Percentiles rank a stretch among this genome's conserved stretches.
Conservation (phyloP, 2,113 vertebrate genomes). For the Seriola rivoliana region DNA sequence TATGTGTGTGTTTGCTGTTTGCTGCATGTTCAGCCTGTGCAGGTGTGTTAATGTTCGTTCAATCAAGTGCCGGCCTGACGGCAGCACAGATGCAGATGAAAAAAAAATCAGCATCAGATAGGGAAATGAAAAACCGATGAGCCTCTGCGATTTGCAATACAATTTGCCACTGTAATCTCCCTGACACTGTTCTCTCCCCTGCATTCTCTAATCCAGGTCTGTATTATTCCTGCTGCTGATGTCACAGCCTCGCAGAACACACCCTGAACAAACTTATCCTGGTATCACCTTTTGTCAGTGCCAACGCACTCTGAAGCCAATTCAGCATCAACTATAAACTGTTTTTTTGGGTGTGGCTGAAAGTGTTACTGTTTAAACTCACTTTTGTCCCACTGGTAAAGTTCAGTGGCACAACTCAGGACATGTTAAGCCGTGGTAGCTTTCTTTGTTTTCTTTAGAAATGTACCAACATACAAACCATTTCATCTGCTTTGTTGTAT, state of each 20-base stretch:
- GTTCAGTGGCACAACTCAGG: not conserved
- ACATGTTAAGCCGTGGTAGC: not conserved
- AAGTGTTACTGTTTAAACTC: not conserved
- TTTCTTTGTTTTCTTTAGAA: not conserved
- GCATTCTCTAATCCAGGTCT: conserved; percentile 68
- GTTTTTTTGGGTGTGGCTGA: not conserved
- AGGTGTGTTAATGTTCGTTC: conserved; percentile 30
- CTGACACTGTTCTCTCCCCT: conserved; percentile 54
- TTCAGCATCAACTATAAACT: not conserved
- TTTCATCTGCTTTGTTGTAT: conserved; percentile 7
- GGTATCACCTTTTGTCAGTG: conserved; percentile 37
- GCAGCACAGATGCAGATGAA: conserved; percentile 16
- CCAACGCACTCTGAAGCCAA: not conserved
- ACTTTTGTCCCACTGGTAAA: not conserved
- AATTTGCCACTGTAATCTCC: conserved; percentile 78
- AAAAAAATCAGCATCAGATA: conserved; percentile 46
- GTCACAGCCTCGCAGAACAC: conserved; percentile 46
- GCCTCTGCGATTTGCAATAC: conserved; percentile 76
- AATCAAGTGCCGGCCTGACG: conserved; percentile 16
- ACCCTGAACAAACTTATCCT: conserved; percentile 35
- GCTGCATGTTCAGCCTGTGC: not conserved
- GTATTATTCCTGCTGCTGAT: conserved; percentile 72
- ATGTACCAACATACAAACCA: not conserved
- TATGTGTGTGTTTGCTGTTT: not conserved
- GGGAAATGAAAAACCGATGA: conserved; percentile 73